Base-by-base conservation (phyloP, 1,140 invertebrate genomes). In the Ruditapes philippinarum region DNA sequence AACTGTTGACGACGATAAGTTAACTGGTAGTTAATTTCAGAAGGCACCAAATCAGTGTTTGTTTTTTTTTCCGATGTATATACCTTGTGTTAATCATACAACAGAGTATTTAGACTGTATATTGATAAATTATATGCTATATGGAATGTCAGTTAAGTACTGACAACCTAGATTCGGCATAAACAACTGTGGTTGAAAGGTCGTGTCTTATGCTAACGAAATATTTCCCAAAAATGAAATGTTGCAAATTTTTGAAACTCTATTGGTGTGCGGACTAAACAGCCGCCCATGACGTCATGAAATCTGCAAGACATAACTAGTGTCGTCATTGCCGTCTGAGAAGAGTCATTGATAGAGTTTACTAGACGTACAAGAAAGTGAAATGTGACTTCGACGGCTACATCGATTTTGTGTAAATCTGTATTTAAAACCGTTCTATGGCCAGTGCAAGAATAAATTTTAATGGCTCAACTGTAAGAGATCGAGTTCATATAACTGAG, bases 361-460 rank as follows among this genome's bases (percentile, higher is more conserved):
- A 74, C 19, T 54, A 25, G 36, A 22, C 25, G 17, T 84, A 73
- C 42, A 84, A 70, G 42, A 40, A 68, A 14, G 82, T 65, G 7
- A 84, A 84, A 51, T 14, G 82, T 4, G 65, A 45, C 73, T 84
- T 49, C 33, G 82, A 9, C 33, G 25, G 5, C 14, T 51, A 5
- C 49, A 76, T 25, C 74, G 70, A 60, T 31, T 57, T 42, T 28
- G 19, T 22, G 54, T 57, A 1, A 82, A 28, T 40, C 7, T 4
- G 17, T 65, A 82, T 65, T 28, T 82, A 45, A 22, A 36, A 19
- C 28, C 36, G 19, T 22, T 74, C 17, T 31, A 38, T 14, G n/a
- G n/a, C n/a, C n/a, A n/a, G n/a, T n/a, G n/a, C n/a, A n/a, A n/a
- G n/a, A n/a, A n/a, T n/a, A n/a, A 14, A 19, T 82, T 4, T 9